These are phyloP conservation scores for Centropyge bicolor DNA, from an alignment of 2,797 vertebrate genomes.

Conservation along the genomic window DNA sequence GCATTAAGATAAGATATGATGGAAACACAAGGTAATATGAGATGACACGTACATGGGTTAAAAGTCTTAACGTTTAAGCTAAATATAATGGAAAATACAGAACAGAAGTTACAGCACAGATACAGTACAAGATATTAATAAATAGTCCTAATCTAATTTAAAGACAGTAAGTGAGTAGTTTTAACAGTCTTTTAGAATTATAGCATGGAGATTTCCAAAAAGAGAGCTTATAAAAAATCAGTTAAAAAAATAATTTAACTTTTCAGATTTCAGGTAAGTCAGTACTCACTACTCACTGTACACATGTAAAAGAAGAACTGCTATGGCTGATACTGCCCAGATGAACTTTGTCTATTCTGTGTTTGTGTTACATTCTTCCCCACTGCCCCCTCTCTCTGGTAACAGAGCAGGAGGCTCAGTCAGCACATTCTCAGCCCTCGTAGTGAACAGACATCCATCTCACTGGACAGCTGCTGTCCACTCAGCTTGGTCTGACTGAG, in stretches of 20 bases:
- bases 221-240: no score
- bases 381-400: constrained; percentile 2
- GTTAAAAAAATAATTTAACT: no score
- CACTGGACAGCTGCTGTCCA: constrained; percentile 60
- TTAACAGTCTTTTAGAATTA: no score
- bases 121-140: neutral
- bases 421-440: constrained; percentile 58
- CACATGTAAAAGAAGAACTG: neutral
- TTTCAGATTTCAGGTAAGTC: neutral
- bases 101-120: neutral
- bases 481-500: constrained; percentile 49
- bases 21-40: no score
- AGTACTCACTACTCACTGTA: neutral
- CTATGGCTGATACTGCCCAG: no score
- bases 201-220: no score
- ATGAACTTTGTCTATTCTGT: neutral
- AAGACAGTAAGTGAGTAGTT: no score
- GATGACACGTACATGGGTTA: no score
- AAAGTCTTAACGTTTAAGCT: no score
- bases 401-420: constrained; percentile 25
- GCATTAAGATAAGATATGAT: no score
- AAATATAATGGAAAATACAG: no score
- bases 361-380: constrained; percentile 6
- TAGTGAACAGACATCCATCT: constrained; percentile 64
- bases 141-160: neutral